Base-by-base conservation (phyloP, 2,113 vertebrate genomes). In the Physeter macrocephalus region DNA sequence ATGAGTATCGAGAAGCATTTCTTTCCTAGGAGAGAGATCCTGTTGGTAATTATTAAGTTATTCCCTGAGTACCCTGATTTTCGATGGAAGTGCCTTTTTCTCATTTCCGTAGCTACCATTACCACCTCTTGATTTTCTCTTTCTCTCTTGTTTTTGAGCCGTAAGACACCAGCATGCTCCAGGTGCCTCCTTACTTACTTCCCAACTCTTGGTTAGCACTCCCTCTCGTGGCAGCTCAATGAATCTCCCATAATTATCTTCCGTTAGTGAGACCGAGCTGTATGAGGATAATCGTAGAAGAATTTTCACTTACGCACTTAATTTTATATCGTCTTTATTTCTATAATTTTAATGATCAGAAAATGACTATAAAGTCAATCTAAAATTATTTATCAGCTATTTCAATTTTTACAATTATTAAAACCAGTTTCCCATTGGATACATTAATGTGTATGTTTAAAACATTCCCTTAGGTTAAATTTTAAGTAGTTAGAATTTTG, bases 151-250 rank as follows among this genome's bases (percentile, higher is more conserved):
- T 57, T 89, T 94, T 64, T 9, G 18, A 43, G 29, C 21, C 5
- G 8, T 29, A 31, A 80, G 41, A 66, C 31, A 21, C 23, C 34
- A 17, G 43, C 36, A 15, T 0, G 31, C 17, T 57, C 80, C 54
- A 64, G 64, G 23, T 8, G 31, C 36, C 57, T 25, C 20, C 21
- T 23, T 6, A 12, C 43, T 85, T 39, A 54, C 5, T 3, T 17
- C 21, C 27, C 77, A 74, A 14, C n/a, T 78, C 72, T 95, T 88
- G 88, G 66, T 59, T 74, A 93, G 62, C 8, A 1, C 96, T 72
- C 95, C 93, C 93, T 96, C 96, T 97, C 93, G 95, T 94, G 97
- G 86, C 69, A 71, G 41, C 10, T 97, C 4, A 4, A 2, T 4
- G 66, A 93, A 64, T 89, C 8, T 61, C 41, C 66, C 21, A 6